Evolutionary conservation across 2,888 invertebrate species (phyloP).

Genomic region (Rhimphoctona megacephalus): DNA sequence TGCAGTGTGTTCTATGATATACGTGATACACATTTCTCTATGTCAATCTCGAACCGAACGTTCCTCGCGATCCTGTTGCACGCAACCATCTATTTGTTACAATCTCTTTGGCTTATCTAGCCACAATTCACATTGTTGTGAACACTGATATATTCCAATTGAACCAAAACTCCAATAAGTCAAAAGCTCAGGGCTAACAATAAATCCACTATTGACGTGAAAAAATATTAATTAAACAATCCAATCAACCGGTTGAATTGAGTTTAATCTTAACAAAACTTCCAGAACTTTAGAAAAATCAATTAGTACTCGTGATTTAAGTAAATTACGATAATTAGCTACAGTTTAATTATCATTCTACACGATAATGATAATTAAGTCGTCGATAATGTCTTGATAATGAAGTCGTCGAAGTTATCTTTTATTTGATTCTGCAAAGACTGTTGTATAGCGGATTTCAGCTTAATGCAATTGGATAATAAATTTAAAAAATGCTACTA

Average conservation of each 20-base stretch:
- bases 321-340: background rate
- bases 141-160: background rate
- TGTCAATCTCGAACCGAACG: constrained; percentile 39
- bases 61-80: constrained; percentile 14
- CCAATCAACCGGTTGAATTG: background rate
- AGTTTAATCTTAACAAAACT: background rate
- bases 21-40: constrained; percentile 56
- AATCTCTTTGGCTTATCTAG: constrained; percentile 52
- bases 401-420: background rate
- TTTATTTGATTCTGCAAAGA: background rate
- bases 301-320: background rate
- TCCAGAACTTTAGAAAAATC: background rate
- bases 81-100: constrained; percentile 50
- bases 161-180: background rate
- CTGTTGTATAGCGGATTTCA: background rate
- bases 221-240: background rate
- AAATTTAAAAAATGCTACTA: background rate
- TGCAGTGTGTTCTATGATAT: constrained; percentile 10
- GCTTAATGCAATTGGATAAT: background rate
- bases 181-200: background rate
- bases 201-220: background rate
- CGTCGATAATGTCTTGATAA: background rate
- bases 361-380: background rate
- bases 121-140: constrained; percentile 16
- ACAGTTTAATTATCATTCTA: background rate